Percentiles rank a stretch among this genome's conserved stretches.
These are phyloP conservation scores for Drosophila nigromelanica DNA, from an alignment of 1,140 invertebrate species.

Conservation along the genomic window DNA sequence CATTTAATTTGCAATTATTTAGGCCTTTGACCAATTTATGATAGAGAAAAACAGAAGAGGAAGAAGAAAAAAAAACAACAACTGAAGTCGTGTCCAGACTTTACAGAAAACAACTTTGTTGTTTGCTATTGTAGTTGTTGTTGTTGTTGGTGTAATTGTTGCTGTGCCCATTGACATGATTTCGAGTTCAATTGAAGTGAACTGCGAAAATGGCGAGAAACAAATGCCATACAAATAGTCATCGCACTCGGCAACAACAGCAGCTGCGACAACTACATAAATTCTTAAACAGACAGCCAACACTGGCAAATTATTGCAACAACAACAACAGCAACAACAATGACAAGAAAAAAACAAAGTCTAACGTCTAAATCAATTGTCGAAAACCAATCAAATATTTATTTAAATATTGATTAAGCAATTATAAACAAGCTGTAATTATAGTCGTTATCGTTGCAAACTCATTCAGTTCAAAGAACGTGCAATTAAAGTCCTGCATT, in stretches of 20 bases:
- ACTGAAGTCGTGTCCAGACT: constrained; percentile 40
- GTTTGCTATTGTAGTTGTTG: constrained; percentile 32
- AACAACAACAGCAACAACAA: background rate
- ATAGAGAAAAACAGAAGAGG: constrained; percentile 33
- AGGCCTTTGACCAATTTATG: constrained; percentile 74
- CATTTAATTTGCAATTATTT: constrained; percentile 70
- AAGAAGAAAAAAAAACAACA: background rate
- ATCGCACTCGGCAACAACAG: background rate
- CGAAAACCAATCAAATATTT: constrained; percentile 7
- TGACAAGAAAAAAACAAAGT: background rate
- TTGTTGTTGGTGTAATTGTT: constrained; percentile 29
- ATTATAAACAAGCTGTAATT: constrained; percentile 27
- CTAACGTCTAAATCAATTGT: background rate
- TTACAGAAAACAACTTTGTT: constrained; percentile 36
- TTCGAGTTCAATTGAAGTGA: constrained; percentile 56
- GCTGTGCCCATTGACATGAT: constrained; percentile 48
- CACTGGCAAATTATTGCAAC: background rate
- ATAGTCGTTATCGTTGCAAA: background rate
- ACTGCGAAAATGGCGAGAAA: constrained; percentile 50
- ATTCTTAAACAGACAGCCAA: constrained; percentile 2
- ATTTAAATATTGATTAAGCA: constrained; percentile 20
- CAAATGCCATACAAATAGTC: constrained; percentile 27
- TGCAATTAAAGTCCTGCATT: constrained; percentile 3
- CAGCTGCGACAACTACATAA: background rate
- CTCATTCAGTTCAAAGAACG: background rate